Percentiles rank a stretch among this genome's conserved stretches.
phyloP scores from a whole-genome alignment of 37 sponge, comb jelly and placozoan genomes.

The Chondrilla cf. caribensis region DNA sequence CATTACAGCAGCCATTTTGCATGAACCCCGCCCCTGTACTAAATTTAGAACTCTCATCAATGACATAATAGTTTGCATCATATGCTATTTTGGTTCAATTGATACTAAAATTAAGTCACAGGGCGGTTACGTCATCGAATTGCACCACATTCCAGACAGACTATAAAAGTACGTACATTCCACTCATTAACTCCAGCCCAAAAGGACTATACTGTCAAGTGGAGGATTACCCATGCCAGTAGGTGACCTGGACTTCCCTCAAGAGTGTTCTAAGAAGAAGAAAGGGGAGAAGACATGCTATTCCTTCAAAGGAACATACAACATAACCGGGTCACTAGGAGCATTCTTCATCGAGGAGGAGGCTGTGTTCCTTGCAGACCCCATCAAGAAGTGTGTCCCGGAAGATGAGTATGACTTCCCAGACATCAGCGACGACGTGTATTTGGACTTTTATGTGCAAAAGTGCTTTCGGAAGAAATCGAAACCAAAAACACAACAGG shows the following conservation, averaged over 20 bases:
- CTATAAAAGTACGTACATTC: not conserved
- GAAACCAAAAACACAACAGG: too few relatives aligned
- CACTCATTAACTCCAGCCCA: not conserved
- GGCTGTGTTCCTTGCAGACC: not conserved
- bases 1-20: not conserved
- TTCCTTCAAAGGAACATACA: not conserved
- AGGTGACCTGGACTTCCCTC: not conserved
- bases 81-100: not conserved
- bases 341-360: conserved; percentile 12
- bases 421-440: not conserved
- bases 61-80: conserved; percentile 7
- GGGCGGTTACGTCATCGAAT: too few relatives aligned
- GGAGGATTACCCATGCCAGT: not conserved
- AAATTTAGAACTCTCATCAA: not conserved
- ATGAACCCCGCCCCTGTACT: not conserved
- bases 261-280: not conserved
- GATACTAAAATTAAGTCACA: too few relatives aligned
- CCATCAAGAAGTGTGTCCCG: too few relatives aligned
- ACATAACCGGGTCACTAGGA: not conserved
- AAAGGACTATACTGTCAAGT: not conserved
- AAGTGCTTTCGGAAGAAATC: not conserved
- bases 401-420: not conserved
- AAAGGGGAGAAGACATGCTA: not conserved
- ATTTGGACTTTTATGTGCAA: not conserved
- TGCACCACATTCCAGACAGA: conserved; percentile 1